Evolutionary conservation across 2,797 vertebrate genomes (phyloP).

Genomic region (Tiaroga cobitis): DNA sequence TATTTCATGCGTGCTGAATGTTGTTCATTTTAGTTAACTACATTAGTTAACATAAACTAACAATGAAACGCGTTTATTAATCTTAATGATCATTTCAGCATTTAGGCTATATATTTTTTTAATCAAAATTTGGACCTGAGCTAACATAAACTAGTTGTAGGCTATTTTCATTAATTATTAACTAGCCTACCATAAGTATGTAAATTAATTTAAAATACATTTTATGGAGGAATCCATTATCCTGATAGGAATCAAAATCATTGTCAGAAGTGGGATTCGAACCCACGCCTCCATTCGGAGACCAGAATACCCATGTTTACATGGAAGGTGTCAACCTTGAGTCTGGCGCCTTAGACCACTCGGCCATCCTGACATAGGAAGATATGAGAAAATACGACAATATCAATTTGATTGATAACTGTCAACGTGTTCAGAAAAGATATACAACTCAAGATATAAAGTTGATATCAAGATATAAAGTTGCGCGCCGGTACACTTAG

Average conservation of each 20-base stretch:
- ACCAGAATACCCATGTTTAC: conserved; percentile 52
- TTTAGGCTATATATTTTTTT: no score
- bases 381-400: rapidly evolving
- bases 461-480: not conserved
- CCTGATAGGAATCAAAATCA: rapidly evolving
- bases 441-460: rapidly evolving
- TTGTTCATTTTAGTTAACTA: no score
- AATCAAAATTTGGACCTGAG: not conserved
- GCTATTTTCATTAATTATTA: not conserved
- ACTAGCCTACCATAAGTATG: not conserved
- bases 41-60: no score
- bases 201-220: not conserved
- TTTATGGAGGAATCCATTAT: no score
- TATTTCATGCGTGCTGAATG: not conserved
- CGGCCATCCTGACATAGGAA: conserved; percentile 63
- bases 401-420: rapidly evolving
- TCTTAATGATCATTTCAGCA: not conserved
- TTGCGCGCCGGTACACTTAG: rapidly evolving
- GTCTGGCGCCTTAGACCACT: conserved; percentile 70
- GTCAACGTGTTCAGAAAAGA: rapidly evolving
- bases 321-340: conserved; percentile 59
- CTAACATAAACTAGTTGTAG: not conserved
- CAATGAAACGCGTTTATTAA: not conserved
- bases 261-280: conserved; percentile 67
- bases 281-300: conserved; percentile 67